Evolutionary conservation across 1,140 invertebrate species (phyloP), one percentile per base, ranked within the genome.

Genomic region (Sycophila sp.): DNA sequence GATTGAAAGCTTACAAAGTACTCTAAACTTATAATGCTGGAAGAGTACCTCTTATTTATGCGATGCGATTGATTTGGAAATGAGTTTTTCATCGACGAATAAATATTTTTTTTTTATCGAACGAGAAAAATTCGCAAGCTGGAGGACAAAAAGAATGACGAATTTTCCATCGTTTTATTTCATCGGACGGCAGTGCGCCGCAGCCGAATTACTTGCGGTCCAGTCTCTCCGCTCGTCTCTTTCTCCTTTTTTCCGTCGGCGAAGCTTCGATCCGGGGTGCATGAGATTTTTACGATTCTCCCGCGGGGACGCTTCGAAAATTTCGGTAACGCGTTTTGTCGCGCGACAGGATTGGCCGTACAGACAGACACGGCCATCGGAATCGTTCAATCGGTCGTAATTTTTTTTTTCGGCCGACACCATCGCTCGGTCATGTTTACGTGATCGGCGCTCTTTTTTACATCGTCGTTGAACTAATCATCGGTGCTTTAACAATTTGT

Each of bases 261-360:
- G 4, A 67, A 58, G 36, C 28, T 5, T 67, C 64, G 34, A 66
- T 56, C 36, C 26, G 11, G 13, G 30, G 36, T 17, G 22, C 19
- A 19, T 40, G 15, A 28, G 30, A 58, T 49, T 68, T 68, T 68
- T 59, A 59, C 55, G 40, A 59, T 51, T 26, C 47, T n/a, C 45
- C 60, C 13, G 24, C 17, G 24, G 26, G 34, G 24, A 24, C 2
- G 36, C 10, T 62, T 26, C n/a, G 40, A 49, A 58, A 69, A 51
- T 69, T 60, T 60, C 56, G 51, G 55, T 49, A 60, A 60, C 47
- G 40, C 45, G n/a, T 60, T 60, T 60, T 32, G 66, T 22, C 17
- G 40, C 24, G 26, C 22, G 26, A 63, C 36, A 42, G 56, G 24
- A 51, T 60, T 51, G 42, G 30, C 10, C 45, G 22, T 0, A 42